A percentile compares a stretch with the other conserved stretches of the same genome.
Conservation (phyloP, 2,888 invertebrate species). For the Congeria kusceri region DNA sequence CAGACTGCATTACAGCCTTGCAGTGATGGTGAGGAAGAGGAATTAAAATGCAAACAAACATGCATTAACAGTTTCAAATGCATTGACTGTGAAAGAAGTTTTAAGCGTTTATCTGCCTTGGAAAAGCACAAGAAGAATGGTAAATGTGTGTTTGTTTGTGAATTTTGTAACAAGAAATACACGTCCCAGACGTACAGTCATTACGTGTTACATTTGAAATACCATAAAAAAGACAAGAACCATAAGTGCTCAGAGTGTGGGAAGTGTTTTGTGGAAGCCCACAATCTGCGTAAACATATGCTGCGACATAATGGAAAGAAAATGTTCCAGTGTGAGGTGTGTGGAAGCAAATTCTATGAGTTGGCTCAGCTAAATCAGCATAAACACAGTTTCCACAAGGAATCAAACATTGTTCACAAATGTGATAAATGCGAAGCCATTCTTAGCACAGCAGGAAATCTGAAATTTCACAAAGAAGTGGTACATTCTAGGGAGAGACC, state of each 20-base stretch:
- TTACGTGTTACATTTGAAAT: conserved; percentile 54
- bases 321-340: conserved; percentile 55
- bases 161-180: conserved; percentile 57
- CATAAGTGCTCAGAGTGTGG: conserved; percentile 53
- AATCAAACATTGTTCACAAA: conserved; percentile 21
- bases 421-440: conserved; percentile 55
- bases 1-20: too few relatives aligned
- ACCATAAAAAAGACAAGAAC: conserved; percentile 42
- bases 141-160: conserved; percentile 56
- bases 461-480: conserved; percentile 46
- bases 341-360: conserved; percentile 49
- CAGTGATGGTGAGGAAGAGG: too few relatives aligned
- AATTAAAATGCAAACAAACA: background rate
- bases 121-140: conserved; percentile 57
- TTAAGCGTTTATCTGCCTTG: conserved; percentile 36
- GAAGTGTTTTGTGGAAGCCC: conserved; percentile 46
- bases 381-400: conserved; percentile 40
- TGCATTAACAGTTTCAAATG: conserved; percentile 38
- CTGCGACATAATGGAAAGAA: conserved; percentile 46
- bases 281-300: conserved; percentile 54
- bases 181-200: conserved; percentile 37
- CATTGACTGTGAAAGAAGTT: conserved; percentile 49
- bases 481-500: conserved; percentile 50
- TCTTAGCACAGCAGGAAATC: conserved; percentile 41
- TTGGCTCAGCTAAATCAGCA: conserved; percentile 40